A percentile compares a stretch with the other conserved stretches of the same genome.
Conservation (phyloP, 2,888 invertebrate genomes). For the Epinotia ramella region DNA sequence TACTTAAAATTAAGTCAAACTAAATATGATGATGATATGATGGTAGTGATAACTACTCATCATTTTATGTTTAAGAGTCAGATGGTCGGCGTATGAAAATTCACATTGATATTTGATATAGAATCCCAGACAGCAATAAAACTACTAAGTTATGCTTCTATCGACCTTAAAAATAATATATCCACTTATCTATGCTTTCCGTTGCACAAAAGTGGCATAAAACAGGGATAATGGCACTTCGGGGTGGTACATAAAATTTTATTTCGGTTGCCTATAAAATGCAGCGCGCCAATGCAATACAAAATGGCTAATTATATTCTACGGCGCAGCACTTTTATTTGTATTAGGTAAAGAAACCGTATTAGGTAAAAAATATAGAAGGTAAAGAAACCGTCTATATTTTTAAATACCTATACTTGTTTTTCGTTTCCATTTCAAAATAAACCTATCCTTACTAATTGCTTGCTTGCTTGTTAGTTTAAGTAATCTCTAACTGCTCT, state of each 20-base stretch:
- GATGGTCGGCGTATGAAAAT: constrained; percentile 8
- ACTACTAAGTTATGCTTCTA: constrained; percentile 45
- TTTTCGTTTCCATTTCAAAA: no score
- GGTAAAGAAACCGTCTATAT: no score
- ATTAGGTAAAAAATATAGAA: no score
- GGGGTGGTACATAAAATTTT: constrained; percentile 47
- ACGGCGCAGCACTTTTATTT: constrained; percentile 6
- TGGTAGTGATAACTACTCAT: no score
- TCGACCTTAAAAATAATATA: constrained; percentile 43
- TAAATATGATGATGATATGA: no score
- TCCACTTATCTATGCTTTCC: constrained; percentile 37
- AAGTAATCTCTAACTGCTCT: no score
- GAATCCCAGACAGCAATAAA: constrained; percentile 46
- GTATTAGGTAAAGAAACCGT: no score
- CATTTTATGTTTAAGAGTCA: not conserved
- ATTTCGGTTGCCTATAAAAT: constrained; percentile 50
- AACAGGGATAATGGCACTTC: constrained; percentile 47
- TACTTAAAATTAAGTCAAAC: no score
- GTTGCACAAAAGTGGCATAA: constrained; percentile 48
- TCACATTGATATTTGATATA: constrained; percentile 2
- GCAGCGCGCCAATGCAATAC: constrained; percentile 46
- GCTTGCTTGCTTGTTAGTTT: no score
- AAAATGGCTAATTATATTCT: constrained; percentile 41
- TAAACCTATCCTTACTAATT: no score
- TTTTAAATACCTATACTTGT: no score